Base-by-base conservation (phyloP, 2,113 vertebrate species). In the Takifugu bimaculatus region DNA sequence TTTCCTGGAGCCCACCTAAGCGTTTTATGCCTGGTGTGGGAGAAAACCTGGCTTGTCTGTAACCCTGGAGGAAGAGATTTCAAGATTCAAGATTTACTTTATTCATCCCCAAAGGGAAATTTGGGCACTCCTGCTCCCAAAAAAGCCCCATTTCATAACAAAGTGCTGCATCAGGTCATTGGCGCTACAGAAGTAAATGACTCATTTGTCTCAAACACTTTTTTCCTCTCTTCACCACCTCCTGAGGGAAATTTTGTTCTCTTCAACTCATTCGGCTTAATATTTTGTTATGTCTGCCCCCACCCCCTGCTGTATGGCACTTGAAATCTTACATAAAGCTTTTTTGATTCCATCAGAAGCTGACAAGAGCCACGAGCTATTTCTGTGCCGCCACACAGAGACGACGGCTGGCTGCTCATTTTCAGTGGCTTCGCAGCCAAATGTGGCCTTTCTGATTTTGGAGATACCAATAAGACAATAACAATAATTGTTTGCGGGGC, bases 391-490 rank as follows among this genome's bases (percentile, higher is more conserved):
- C 20, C n/a, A n/a, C 56, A 15, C 48, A 47, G 25, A 35, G 29
- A 4, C 15, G n/a, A 26, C 14, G 27, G 42, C 3, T 25, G 20
- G 26, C 12, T 15, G 15, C 63, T 44, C 2, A 28, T 26, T 52
- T 55, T 54, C 20, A 28, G 12, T 9, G 13, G 39, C 0, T 50
- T 48, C 14, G 29, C 20, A 3, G 4, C 42, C 4, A 7, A 11
- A n/a, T 39, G 6, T 1, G 3, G 27, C 3, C 10, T 35, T 73
- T 26, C 4, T 10, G 50, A 20, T 5, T 20, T 60, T 14, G 60
- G 28, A 70, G 43, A 49, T 42, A 4, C 57, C 9, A 14, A 55
- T 57, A 60, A 39, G 60, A 58, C 9, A 10, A 42, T 35, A 54
- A 39, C 35, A 11, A 11, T 10, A 39, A 39, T 3, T 62, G 45